Percentiles rank a stretch among this genome's conserved stretches.
Evolutionary conservation across 2,888 invertebrate genomes (phyloP).

Genomic region (Isotomurus palustris): DNA sequence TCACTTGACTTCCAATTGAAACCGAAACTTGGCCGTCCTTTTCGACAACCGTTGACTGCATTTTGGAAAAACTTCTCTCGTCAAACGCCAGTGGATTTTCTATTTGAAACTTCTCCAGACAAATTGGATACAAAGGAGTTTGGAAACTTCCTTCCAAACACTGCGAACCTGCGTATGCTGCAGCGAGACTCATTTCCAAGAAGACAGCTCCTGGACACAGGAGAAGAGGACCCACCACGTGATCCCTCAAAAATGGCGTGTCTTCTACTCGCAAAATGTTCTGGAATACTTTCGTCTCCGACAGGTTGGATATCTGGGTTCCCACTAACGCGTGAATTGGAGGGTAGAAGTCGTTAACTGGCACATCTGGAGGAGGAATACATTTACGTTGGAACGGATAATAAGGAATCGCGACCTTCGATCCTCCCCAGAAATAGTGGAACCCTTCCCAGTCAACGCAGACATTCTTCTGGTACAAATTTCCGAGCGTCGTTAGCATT

Average conservation of each 20-base stretch:
- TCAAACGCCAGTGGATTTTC: constrained; percentile 21
- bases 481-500: constrained; percentile 17
- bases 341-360: background rate
- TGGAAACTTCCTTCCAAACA: constrained; percentile 10
- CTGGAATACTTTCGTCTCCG: constrained; percentile 16
- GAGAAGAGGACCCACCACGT: constrained; percentile 16
- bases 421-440: constrained; percentile 9
- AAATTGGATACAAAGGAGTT: constrained; percentile 12
- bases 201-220: constrained; percentile 27
- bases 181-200: constrained; percentile 21
- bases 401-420: constrained; percentile 10
- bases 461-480: constrained; percentile 16
- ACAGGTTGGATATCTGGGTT: constrained; percentile 17
- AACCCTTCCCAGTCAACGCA: constrained; percentile 22
- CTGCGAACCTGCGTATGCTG: constrained; percentile 13
- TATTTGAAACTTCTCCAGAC: constrained; percentile 19
- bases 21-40: no score
- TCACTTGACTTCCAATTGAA: background rate
- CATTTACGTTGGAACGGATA: constrained; percentile 25
- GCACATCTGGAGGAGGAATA: constrained; percentile 13
- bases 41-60: no score
- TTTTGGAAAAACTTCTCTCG: no score
- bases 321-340: constrained; percentile 29
- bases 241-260: constrained; percentile 22
- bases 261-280: constrained; percentile 10